Conservation (phyloP, 53 echinoderm and acorn worm species). For the Arbacia lixula region DNA sequence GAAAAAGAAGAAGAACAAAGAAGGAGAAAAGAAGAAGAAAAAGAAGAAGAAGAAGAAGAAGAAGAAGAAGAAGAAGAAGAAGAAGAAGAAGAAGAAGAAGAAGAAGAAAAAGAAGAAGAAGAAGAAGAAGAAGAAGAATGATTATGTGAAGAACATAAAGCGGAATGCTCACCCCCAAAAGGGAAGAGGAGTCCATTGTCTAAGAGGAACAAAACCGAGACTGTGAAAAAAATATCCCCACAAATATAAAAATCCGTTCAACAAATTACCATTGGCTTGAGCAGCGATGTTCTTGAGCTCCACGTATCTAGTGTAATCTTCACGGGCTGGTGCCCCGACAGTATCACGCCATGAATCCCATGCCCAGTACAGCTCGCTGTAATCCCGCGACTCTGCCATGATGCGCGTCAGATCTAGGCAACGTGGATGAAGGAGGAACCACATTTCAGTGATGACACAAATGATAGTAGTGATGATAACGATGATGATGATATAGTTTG, state of each 20-base stretch:
- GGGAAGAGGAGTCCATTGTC: not conserved
- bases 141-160: not conserved
- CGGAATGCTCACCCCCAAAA: not conserved
- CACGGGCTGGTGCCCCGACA: constrained; percentile 58
- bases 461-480: too few relatives aligned
- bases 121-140: too few relatives aligned
- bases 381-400: constrained; percentile 77
- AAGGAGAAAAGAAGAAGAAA: not conserved
- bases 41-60: not conserved
- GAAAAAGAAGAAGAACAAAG: too few relatives aligned
- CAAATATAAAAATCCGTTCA: too few relatives aligned
- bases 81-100: not conserved
- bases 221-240: too few relatives aligned
- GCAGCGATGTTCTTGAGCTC: constrained; percentile 78
- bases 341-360: constrained; percentile 83
- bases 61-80: not conserved
- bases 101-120: not conserved
- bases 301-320: constrained; percentile 68
- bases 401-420: constrained; percentile 69
- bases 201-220: too few relatives aligned
- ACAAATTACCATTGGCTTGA: constrained; percentile 67
- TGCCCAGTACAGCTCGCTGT: constrained; percentile 72
- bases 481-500: not conserved
- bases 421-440: too few relatives aligned
- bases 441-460: too few relatives aligned